Percentiles rank a stretch among this genome's conserved stretches.
Conservation (phyloP, 1,140 invertebrate genomes). For the Micrasema minimum region DNA sequence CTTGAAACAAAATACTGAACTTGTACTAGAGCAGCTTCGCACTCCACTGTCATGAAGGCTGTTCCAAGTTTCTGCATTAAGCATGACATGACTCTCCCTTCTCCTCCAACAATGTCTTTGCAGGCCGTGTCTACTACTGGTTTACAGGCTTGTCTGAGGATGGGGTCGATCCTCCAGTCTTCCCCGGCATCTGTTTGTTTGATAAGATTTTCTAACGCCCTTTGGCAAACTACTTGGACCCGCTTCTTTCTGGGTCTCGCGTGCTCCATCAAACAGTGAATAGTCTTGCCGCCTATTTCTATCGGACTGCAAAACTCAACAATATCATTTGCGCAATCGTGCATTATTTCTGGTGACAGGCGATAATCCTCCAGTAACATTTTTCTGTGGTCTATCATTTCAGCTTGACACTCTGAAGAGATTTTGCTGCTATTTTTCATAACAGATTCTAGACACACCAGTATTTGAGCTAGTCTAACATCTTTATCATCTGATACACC, state of each 20-base stretch:
- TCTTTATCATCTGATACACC: conserved; percentile 83
- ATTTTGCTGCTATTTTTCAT: conserved; percentile 81
- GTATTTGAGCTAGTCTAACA: conserved; percentile 87
- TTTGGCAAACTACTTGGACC: conserved; percentile 75
- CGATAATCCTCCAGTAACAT: conserved; percentile 94
- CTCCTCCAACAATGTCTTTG: conserved; percentile 73
- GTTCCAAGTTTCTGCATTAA: conserved; percentile 92
- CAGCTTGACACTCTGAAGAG: conserved; percentile 80
- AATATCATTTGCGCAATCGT: conserved; percentile 89
- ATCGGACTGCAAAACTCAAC: conserved; percentile 76
- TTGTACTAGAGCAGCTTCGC: conserved; percentile 91
- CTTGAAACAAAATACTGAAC: conserved; percentile 97
- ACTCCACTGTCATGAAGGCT: conserved; percentile 85
- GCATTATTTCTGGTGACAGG: conserved; percentile 91
- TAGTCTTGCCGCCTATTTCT: conserved; percentile 85
- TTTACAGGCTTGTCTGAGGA: conserved; percentile 86
- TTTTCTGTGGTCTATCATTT: conserved; percentile 91
- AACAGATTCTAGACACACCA: conserved; percentile 91
- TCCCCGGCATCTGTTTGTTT: conserved; percentile 86
- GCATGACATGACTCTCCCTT: conserved; percentile 89
- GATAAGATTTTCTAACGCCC: conserved; percentile 80
- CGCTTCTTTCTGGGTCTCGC: conserved; percentile 74
- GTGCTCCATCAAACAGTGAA: conserved; percentile 97
- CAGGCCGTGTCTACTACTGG: conserved; percentile 82
- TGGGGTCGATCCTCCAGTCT: conserved; percentile 92